Evolutionary conservation across 2,888 invertebrate genomes (phyloP).

Genomic region (Andrena fulva): DNA sequence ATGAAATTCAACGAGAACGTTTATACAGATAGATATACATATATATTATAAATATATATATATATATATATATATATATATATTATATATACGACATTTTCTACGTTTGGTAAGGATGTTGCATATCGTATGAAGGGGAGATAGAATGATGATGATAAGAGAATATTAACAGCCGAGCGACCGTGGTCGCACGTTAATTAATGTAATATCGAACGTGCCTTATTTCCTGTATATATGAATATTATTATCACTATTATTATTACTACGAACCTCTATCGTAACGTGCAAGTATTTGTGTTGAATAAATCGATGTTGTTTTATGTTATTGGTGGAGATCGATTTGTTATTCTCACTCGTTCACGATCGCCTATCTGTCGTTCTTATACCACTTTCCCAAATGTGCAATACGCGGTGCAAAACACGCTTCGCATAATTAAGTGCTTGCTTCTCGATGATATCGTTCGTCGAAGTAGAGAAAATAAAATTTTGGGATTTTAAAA

Average conservation of each 20-base stretch:
- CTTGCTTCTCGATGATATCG: not conserved
- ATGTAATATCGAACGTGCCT: constrained; percentile 84
- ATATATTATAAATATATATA: constrained; percentile 66
- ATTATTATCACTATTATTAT: constrained; percentile 78
- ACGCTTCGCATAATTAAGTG: not conserved
- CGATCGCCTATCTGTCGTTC: constrained; percentile 6
- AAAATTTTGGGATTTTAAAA: not conserved
- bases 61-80: constrained; percentile 69
- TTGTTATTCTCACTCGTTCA: constrained; percentile 5
- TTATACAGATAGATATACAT: constrained; percentile 75
- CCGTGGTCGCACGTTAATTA: constrained; percentile 77
- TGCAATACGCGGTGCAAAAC: not conserved
- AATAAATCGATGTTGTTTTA: constrained; percentile 85
- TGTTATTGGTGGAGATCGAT: constrained; percentile 70
- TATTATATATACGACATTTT: constrained; percentile 79
- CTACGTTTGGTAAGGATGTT: constrained; percentile 82
- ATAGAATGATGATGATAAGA: constrained; percentile 72
- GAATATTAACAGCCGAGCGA: constrained; percentile 66
- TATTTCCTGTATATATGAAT: constrained; percentile 81
- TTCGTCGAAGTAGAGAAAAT: not conserved
- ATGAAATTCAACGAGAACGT: constrained; percentile 68
- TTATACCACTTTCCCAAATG: not conserved
- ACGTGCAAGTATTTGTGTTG: constrained; percentile 83
- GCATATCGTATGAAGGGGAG: constrained; percentile 80
- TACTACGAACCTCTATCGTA: constrained; percentile 80